phyloP scores from a whole-genome alignment of 2,797 vertebrate species.

The Loris lydekkerianus region DNA sequence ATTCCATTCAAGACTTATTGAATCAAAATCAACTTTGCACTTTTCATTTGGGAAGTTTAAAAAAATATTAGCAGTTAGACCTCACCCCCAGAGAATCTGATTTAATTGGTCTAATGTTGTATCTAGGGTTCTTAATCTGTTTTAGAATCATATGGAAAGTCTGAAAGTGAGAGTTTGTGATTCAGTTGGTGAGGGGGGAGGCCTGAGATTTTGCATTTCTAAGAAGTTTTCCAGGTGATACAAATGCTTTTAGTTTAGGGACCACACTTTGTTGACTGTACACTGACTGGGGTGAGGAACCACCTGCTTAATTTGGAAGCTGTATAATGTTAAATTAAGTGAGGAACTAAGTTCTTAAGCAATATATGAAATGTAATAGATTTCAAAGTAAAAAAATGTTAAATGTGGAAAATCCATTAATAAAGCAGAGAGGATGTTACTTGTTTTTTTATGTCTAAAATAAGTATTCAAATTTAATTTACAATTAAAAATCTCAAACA shows the following conservation, averaged over 20 bases:
- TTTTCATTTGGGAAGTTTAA: slow-evolving; percentile 25
- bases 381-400: slow-evolving; percentile 33
- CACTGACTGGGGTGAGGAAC: background rate
- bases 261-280: slow-evolving; percentile 43
- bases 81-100: background rate
- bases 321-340: slow-evolving; percentile 1
- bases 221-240: slow-evolving; percentile 8
- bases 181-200: background rate
- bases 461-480: slow-evolving; percentile 42
- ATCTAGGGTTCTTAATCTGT: slow-evolving; percentile 11
- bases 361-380: slow-evolving; percentile 22
- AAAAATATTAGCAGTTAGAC: background rate
- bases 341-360: slow-evolving; percentile 3
- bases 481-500: slow-evolving; percentile 3
- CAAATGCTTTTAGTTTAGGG: background rate
- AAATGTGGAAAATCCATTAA: slow-evolving; percentile 26
- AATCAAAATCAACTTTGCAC: slow-evolving; percentile 49
- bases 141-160: background rate
- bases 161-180: slow-evolving; percentile 43
- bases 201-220: background rate
- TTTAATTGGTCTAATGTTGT: slow-evolving; percentile 39
- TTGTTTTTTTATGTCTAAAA: slow-evolving; percentile 26
- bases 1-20: background rate
- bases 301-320: slow-evolving; percentile 49
- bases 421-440: background rate